Evolutionary conservation across 2,113 vertebrate genomes (phyloP).

Genomic region (Daubentonia madagascariensis): DNA sequence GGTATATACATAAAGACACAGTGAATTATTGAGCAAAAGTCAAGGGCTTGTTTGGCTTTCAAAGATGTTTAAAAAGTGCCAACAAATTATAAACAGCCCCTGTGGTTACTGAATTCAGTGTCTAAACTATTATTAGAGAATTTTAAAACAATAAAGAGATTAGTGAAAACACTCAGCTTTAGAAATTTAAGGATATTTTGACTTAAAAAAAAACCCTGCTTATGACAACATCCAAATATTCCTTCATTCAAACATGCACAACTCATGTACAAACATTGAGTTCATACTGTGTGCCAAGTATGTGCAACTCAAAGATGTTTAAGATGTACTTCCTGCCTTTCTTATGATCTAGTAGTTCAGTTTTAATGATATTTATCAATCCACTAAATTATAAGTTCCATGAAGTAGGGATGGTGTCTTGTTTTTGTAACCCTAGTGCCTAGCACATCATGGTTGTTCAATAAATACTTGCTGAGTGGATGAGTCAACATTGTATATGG

Average conservation of each 20-base stretch:
- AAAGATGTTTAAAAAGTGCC: conserved; percentile 56
- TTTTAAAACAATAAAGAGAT: conserved; percentile 63
- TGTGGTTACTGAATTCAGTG: conserved; percentile 42
- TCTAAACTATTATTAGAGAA: conserved; percentile 66
- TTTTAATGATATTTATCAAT: conserved; percentile 6
- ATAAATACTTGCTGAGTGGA: background rate
- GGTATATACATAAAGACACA: conserved; percentile 34
- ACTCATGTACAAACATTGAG: no score
- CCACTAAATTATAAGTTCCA: background rate
- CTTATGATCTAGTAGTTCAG: background rate
- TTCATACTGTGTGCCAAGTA: background rate
- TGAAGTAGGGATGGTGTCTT: background rate
- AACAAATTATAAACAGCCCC: conserved; percentile 67
- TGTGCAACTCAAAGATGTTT: background rate
- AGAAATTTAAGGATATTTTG: conserved; percentile 8
- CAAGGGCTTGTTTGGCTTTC: conserved; percentile 34
- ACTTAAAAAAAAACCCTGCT: background rate
- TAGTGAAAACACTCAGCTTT: conserved; percentile 29
- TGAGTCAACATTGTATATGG: background rate
- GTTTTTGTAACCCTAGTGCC: background rate
- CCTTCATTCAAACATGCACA: background rate
- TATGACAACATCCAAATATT: background rate
- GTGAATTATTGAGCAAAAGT: conserved; percentile 50
- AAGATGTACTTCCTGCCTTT: background rate
- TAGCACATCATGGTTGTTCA: background rate